Base-by-base conservation (phyloP, 64 coral and sea anemone species). In the Anthopleura sola region DNA sequence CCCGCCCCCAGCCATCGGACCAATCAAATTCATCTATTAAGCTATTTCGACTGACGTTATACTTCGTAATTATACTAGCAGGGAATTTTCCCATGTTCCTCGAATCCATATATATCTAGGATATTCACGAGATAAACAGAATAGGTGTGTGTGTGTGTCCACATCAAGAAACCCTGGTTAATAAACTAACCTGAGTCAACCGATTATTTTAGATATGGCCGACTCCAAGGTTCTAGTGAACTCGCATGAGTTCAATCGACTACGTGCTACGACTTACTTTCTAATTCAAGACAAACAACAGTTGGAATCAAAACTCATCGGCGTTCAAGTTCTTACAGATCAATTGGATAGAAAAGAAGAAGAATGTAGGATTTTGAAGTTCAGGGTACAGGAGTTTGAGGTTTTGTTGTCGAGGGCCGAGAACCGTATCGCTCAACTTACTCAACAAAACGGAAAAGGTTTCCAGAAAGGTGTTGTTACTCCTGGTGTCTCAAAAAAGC, bases 391-490 rank as follows among this genome's bases (percentile, higher is more conserved):
- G 55, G 77, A 89, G 34, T 19, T 91, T 16, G 89, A 95, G 80
- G 87, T 82, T 14, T 66, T 83, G 78, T 37, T 95, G 69, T 89
- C 93, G 29, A 95, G 93, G 81, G 93, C 93, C 55, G 93, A 95
- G 82, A 95, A 95, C 38, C 85, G 93, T 85, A 91, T 95, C 75
- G 90, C 89, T 8, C 93, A 95, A 80, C 81, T 95, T 2, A 95
- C 34, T 75, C 55, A 81, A 18, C 74, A 78, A 24, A 49, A 78
- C 38, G 75, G 46, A 0, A 85, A 83, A 68, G 85, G 83, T 37
- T 34, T 36, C 17, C 32, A 77, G n/a, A 88, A 90, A 85, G 89
- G 86, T 40, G 87, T 95, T 14, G 77, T 95, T 32, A 95, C 93
- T 37, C 93, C 93, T 0, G 93, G 93, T 32, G 93, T 95, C 2